Base-by-base conservation (phyloP, 53 echinoderm and acorn worm species). In the Temnopleurus reevesii region DNA sequence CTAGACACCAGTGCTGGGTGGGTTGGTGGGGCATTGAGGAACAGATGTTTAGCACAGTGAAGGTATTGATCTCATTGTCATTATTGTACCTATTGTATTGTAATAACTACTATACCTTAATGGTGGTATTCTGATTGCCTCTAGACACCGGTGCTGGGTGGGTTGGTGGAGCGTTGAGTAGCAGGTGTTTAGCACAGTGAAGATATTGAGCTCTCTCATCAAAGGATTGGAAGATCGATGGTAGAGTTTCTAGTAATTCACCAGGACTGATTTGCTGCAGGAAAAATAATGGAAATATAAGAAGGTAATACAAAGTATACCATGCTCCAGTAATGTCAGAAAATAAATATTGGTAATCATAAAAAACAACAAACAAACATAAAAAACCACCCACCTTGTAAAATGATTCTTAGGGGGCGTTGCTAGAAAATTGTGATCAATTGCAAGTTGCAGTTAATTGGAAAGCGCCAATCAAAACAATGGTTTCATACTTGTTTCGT, bases 181-280 rank as follows among this genome's bases (percentile, higher is more conserved):
- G 21, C 53, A 45, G 85, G 59, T 93, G 91, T 12, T 91, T 93
- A 30, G 89, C 64, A 81, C 95, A 95, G 83, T 95, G 92, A 28
- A 95, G 91, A 65, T 94, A 94, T 8, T 84, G 92, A 56, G 93
- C 92, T 31, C 97, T 91, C 31, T 91, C 94, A 49, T 97, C 95
- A 64, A 97, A 97, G 36, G 94, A 85, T 46, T 91, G 86, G 90
- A 94, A 93, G 90, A 94, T 59, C 10, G 85, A 76, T 85, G 92
- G 91, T 35, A 97, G 79, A 55, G 93, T 95, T 26, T 95, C 97
- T 26, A 95, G 86, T 9, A 97, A 88, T 66, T 97, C 92, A 24
- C 86, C 88, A 26, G 97, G 91, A 10, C 94, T 97, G 18, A 97
- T 91, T 97, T 97, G 95, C 97, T 97, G 92, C 63, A 76, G 28